Conservation (phyloP, 1,140 invertebrate species). For the Mizuhopecten yessoensis region DNA sequence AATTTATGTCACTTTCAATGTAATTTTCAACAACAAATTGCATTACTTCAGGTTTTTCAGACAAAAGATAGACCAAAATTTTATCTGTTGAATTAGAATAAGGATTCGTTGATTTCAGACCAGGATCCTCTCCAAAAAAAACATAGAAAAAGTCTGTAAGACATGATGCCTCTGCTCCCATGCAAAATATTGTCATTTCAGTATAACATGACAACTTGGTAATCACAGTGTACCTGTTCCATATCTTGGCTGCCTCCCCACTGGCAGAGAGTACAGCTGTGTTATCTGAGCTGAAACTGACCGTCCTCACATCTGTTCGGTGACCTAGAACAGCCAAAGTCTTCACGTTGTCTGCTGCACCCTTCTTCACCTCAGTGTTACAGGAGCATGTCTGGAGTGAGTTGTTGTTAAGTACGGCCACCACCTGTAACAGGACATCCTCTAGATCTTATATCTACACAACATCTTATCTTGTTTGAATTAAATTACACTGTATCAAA, state of each 20-base stretch:
- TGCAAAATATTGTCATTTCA: no score
- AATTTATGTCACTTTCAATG: no score
- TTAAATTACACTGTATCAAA: no score
- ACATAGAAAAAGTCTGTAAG: no score
- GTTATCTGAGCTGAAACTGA: constrained; percentile 94
- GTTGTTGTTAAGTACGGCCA: constrained; percentile 84
- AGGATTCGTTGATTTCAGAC: no score
- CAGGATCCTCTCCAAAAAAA: no score
- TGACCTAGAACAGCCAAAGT: constrained; percentile 90
- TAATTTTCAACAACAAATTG: no score
- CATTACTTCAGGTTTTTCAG: no score
- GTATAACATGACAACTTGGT: no score
- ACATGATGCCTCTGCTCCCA: no score
- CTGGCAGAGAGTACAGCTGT: constrained; percentile 89
- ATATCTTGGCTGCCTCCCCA: constrained; percentile 94
- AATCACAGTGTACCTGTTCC: constrained; percentile 96
- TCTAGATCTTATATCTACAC: background rate
- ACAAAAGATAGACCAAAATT: no score
- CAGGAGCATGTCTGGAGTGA: constrained; percentile 83
- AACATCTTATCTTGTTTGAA: background rate
- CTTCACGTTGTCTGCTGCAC: constrained; percentile 85
- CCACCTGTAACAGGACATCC: constrained; percentile 77
- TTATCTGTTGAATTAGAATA: no score
- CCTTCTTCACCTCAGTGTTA: constrained; percentile 82
- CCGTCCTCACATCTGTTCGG: constrained; percentile 92